Evolutionary conservation across 2,797 vertebrate genomes (phyloP).

Genomic region (Pteronotus mesoamericanus): DNA sequence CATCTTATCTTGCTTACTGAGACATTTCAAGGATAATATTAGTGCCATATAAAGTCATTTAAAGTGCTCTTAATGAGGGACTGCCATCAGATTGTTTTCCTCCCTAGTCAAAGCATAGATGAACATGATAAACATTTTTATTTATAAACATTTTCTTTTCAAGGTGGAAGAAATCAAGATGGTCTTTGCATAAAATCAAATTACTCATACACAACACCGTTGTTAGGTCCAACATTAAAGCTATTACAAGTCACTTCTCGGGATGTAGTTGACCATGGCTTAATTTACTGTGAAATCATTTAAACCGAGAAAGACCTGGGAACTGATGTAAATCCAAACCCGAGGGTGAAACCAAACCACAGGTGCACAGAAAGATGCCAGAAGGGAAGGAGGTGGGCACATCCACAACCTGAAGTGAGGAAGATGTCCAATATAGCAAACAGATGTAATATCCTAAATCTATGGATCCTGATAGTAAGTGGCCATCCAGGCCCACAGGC

Average conservation of each 20-base stretch:
- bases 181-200: constrained; percentile 5
- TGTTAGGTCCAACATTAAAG: not conserved
- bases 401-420: not conserved
- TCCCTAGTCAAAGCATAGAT: not conserved
- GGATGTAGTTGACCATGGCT: not conserved
- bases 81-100: not conserved
- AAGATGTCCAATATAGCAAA: not conserved
- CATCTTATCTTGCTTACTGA: not conserved
- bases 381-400: not conserved
- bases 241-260: not conserved
- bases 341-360: not conserved
- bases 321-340: not conserved
- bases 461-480: not conserved
- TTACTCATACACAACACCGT: not conserved
- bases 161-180: not conserved
- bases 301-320: not conserved
- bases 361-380: not conserved
- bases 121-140: not conserved
- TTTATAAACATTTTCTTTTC: not conserved
- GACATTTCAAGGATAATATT: not conserved
- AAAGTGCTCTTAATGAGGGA: not conserved
- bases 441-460: not conserved
- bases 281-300: constrained; percentile 21
- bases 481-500: not conserved
- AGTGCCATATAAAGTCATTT: not conserved